phyloP scores from a whole-genome alignment of 2,797 vertebrate species.

The Spondyliosoma cantharus region DNA sequence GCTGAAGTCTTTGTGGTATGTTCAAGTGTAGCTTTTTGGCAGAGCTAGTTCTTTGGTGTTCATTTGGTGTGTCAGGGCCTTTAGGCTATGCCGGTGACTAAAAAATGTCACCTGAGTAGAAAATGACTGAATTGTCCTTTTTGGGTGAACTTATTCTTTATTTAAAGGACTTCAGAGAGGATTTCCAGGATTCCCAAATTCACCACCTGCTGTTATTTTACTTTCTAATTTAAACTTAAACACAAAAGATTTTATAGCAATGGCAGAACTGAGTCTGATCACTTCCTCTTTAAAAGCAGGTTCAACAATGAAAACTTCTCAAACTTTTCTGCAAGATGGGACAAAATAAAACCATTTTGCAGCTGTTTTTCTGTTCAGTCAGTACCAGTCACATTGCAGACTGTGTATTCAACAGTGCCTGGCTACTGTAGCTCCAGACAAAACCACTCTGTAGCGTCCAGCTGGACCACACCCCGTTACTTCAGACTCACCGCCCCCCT shows the following conservation, averaged over 20 bases:
- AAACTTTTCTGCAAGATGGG: conserved; percentile 1
- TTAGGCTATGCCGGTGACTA: too few relatives aligned
- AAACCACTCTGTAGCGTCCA: conserved; percentile 45
- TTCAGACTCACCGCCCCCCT: conserved; percentile 32
- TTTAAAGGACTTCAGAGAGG: too few relatives aligned
- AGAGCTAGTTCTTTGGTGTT: too few relatives aligned
- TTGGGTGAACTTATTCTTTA: too few relatives aligned
- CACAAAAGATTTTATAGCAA: neutral
- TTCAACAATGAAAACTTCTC: neutral
- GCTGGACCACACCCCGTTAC: conserved; percentile 50
- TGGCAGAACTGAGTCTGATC: neutral
- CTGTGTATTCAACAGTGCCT: conserved; percentile 17
- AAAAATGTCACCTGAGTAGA: too few relatives aligned
- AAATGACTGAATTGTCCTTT: too few relatives aligned
- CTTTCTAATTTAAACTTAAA: neutral
- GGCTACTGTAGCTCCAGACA: conserved; percentile 45
- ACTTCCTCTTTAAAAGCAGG: neutral
- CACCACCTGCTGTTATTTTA: neutral
- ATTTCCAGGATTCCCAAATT: neutral
- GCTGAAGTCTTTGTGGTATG: too few relatives aligned
- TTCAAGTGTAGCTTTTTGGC: too few relatives aligned
- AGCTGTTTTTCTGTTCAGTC: conserved; percentile 7
- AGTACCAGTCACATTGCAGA: conserved; percentile 18
- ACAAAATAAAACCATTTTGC: neutral
- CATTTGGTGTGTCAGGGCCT: too few relatives aligned